Base-by-base conservation (phyloP, 2,113 vertebrate genomes). In the Ondatra zibethicus region DNA sequence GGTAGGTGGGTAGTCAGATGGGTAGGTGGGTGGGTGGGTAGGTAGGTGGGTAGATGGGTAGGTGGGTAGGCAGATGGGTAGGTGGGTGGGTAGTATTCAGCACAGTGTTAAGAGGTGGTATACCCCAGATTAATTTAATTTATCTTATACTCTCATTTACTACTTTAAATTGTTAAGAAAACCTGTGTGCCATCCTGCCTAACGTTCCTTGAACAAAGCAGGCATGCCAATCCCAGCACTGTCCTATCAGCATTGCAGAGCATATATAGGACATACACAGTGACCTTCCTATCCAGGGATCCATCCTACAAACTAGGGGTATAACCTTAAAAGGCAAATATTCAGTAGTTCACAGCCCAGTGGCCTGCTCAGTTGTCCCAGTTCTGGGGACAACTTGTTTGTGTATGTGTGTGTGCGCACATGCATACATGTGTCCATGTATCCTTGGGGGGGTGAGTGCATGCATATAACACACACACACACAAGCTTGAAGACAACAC, bases 241-340 rank as follows among this genome's bases (percentile, higher is more conserved):
- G 7, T 6, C 45, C 52, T 21, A 33, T 33, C 55, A 36, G 13
- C 81, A 86, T 23, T 82, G 12, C 73, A 78, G n/a, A 87, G 21
- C 39, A 78, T 42, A 73, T 0, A 1, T 1, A 36, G 27, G 9
- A 3, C 23, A 39, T 14, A 4, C 1, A n/a, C 58, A 61, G 39
- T 72, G 36, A 17, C 14, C 55, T 63, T 91, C 73, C 47, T 45
- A 29, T 17, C 47, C 63, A 75, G 47, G n/a, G 58, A 11, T 39
- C 61, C 78, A 19, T 73, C 47, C 66, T 36, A 42, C 52, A 80
- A 50, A 27, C 39, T 39, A 86, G 55, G 42, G 47, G 36, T 3
- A 31, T 31, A 65, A 58, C 42, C 31, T 73, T 29, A 91, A 85
- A 65, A 87, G 58, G 63, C 33, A 96, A 89, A 94, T n/a, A 80